These are phyloP conservation scores for Dicerorhinus sumatrensis DNA, from an alignment of 2,113 vertebrate species.

Conservation along the genomic window DNA sequence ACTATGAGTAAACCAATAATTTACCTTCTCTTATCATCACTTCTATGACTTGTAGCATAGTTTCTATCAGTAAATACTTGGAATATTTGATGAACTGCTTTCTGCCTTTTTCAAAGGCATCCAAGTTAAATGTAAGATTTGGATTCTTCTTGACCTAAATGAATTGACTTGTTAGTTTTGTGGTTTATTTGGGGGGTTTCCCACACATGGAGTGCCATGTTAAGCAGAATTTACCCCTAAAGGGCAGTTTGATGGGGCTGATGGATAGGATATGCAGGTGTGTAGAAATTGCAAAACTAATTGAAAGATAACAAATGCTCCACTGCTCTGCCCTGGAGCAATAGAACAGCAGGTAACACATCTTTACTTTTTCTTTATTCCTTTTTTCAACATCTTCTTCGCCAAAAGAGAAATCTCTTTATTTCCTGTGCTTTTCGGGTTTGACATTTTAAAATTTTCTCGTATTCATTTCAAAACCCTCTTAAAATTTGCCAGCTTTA, in stretches of 20 bases:
- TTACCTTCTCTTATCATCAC: not conserved
- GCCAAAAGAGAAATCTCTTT: not conserved
- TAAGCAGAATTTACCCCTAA: slow-evolving; percentile 48
- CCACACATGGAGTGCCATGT: not conserved
- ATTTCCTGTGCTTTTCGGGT: slow-evolving; percentile 7
- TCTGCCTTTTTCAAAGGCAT: not conserved
- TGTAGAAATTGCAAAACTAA: slow-evolving; percentile 46
- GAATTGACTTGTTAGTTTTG: slow-evolving; percentile 30
- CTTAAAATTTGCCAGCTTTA: slow-evolving; percentile 1
- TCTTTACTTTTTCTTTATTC: not conserved
- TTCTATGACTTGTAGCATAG: not conserved
- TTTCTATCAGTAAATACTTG: not conserved
- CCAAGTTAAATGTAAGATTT: not conserved
- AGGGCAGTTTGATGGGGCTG: not conserved
- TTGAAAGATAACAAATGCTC: slow-evolving; percentile 63
- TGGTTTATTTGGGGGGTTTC: not conserved
- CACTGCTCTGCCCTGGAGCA: slow-evolving; percentile 24
- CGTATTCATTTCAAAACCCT: slow-evolving; percentile 59
- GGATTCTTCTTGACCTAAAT: not conserved
- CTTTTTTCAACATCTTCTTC: slow-evolving; percentile 39
- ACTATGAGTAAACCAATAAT: not conserved
- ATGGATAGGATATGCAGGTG: not conserved
- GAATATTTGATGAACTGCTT: not conserved
- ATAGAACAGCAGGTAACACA: slow-evolving; percentile 15
- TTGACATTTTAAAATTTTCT: slow-evolving; percentile 46